phyloP scores from a whole-genome alignment of 2,797 vertebrate genomes.

The Chiloscyllium punctatum region DNA sequence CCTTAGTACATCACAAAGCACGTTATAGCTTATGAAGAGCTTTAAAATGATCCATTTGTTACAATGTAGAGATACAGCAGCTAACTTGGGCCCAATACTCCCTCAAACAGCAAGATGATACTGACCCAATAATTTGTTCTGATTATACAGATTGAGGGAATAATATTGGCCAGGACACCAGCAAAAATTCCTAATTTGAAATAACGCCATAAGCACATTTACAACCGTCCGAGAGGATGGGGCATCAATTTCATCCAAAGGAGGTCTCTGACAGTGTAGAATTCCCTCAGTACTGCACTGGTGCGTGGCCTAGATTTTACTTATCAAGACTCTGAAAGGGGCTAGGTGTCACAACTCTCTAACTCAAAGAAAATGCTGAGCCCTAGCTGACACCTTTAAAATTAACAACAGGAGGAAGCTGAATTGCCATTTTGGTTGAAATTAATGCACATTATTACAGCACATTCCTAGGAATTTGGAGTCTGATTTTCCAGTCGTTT shows the following conservation, averaged over 20 bases:
- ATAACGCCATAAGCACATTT: background rate
- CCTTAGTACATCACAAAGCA: background rate
- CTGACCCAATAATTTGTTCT: background rate
- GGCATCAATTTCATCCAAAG: background rate
- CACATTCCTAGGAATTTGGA: background rate
- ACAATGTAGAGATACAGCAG: background rate
- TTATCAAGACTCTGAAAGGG: background rate
- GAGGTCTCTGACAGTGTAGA: background rate
- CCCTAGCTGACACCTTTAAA: background rate
- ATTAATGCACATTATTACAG: background rate
- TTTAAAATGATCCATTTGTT: too few species aligned
- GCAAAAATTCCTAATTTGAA: background rate
- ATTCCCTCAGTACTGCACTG: background rate
- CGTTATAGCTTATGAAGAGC: background rate
- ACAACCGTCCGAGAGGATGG: background rate
- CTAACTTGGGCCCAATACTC: background rate
- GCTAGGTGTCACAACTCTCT: background rate
- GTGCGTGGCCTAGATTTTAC: background rate
- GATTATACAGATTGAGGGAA: background rate
- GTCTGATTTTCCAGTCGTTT: background rate
- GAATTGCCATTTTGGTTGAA: background rate
- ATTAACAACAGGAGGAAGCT: background rate
- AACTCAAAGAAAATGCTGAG: background rate
- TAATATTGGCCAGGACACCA: background rate
- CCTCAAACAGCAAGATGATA: background rate